Base-by-base conservation (phyloP, 2,113 vertebrate species). In the Cisticola juncidis region DNA sequence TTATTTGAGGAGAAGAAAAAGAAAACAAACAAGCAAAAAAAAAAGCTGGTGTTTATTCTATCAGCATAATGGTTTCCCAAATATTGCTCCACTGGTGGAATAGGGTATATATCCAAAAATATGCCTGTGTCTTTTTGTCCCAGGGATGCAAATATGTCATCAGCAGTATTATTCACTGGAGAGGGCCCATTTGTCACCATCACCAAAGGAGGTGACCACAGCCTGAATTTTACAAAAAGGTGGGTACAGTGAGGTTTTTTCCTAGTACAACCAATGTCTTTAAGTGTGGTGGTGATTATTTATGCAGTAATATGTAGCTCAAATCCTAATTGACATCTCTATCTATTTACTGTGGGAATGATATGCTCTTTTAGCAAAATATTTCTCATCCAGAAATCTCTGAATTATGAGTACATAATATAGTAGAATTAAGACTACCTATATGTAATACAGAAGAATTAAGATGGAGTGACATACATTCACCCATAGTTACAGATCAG, bases 111-210 rank as follows among this genome's bases (percentile, higher is more conserved):
- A 64, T 61, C 51, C 90, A 74, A 91, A 87, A 66, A 77, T 50
- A 50, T 19, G 4, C 14, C 5, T 22, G 8, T 74, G 57, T 79
- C 69, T 79, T 79, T 95, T 50, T 65, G 53, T 72, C 31, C 31
- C 76, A 99, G 99, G 70, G 96, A 88, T 57, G 97, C 89, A 77
- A 97, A 98, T 5, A 94, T 54, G 40, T 97, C 94, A 2, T 86
- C 90, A 44, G 14, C 97, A 25, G 68, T 97, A 4, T 70, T 64
- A 69, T 83, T 78, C 45, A 88, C 92, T 33, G 95, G 94, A 89
- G 95, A 96, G 36, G 97, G 98, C 8, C 98, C 98, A 0, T 99
- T 99, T 95, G 96, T 97, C 47, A 94, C 56, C 12, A 20, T 99
- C 86, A 96, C 29, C 38, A 45, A 95, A 72, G 81, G 61, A 56